Base-by-base conservation (phyloP, 2,888 invertebrate species). In the Myathropa florea region DNA sequence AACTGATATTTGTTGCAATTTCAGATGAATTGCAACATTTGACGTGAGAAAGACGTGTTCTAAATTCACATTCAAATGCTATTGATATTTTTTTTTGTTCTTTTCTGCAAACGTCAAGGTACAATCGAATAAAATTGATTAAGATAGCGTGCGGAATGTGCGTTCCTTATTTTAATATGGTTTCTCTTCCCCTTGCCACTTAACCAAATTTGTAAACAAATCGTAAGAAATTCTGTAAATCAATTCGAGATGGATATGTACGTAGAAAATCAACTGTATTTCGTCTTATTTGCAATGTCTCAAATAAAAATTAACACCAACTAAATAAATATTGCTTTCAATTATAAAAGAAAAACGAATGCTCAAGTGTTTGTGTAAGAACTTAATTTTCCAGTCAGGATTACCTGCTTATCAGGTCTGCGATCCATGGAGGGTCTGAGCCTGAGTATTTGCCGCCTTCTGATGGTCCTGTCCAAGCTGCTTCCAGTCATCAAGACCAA, bases 1-100 rank as follows among this genome's bases (percentile, higher is more conserved):
- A 91, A 92, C 88, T 92, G 89, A 91, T 81, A 68, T 65, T 60
- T 4, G 21, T 33, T 82, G 30, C 59, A 39, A 9, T 57, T 68
- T 4, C 28, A n/a, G 6, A 6, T 30, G 18, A 57, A 53, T 60
- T 61, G 21, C 28, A 26, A 12, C 53, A 3, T 46, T 73, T 59
- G 39, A 60, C 70, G 33, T 30, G 24, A 73, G 60, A 53, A 53
- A 61, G 67, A 55, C 24, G 57, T 59, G 72, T 77, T 75, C 64
- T 39, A 33, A 57, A 78, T 60, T 65, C 57, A 73, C 64, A 75
- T 26, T 60, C 65, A 78, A 28, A 64, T 81, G 68, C 26, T 24
- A 36, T 59, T 72, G 46, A 60, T 39, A 39, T 64, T 9, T 39
- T 53, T 63, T 18, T 46, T 53, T 28, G 33, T 61, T 68, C 68